Evolutionary conservation across 2,888 invertebrate species (phyloP).

Genomic region (Trichogramma dendrolimi): DNA sequence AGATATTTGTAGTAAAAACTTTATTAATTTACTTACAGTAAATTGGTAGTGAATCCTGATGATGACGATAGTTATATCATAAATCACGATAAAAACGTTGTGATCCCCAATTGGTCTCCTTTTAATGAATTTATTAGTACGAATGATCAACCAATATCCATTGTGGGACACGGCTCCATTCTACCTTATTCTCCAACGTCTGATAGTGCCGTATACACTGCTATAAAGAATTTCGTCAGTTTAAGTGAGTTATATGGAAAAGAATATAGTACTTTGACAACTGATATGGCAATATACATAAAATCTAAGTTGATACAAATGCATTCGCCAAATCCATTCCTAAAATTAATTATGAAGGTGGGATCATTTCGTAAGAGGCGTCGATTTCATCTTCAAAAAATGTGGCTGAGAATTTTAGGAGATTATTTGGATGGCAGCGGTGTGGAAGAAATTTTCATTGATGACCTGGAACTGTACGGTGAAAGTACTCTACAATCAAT

Average conservation of each 20-base stretch:
- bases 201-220: conserved; percentile 33
- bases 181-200: conserved; percentile 34
- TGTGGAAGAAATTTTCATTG: conserved; percentile 31
- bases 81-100: too few relatives aligned
- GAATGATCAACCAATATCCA: conserved; percentile 30
- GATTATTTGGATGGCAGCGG: conserved; percentile 34
- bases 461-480: conserved; percentile 33
- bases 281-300: conserved; percentile 32
- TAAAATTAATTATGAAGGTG: conserved; percentile 30
- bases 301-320: conserved; percentile 32
- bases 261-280: conserved; percentile 30
- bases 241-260: conserved; percentile 27
- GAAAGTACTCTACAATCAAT: conserved; percentile 32
- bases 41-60: too few relatives aligned
- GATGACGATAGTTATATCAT: too few relatives aligned
- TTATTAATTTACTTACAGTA: too few relatives aligned
- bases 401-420: conserved; percentile 32
- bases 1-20: too few relatives aligned
- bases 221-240: conserved; percentile 33
- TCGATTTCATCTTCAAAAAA: conserved; percentile 37
- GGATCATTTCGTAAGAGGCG: too few relatives aligned
- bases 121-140: conserved; percentile 33
- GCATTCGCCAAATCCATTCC: conserved; percentile 31
- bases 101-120: conserved; percentile 26
- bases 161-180: conserved; percentile 32